Percentiles rank a stretch among this genome's conserved stretches.
Conservation (phyloP, 2,797 vertebrate genomes). For the Phrynocephalus vlangalii region DNA sequence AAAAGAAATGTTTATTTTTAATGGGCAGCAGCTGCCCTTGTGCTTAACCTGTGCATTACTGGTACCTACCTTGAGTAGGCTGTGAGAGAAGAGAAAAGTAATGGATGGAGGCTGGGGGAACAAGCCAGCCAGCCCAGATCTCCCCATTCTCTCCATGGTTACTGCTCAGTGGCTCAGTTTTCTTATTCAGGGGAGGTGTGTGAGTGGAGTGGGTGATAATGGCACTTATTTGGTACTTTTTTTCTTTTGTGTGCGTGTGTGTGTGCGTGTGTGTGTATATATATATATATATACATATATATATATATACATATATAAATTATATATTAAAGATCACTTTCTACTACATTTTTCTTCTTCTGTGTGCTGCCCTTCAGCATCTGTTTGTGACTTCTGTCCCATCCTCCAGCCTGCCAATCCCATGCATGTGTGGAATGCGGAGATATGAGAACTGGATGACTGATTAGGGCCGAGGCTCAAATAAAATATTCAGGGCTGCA, state of each 20-base stretch:
- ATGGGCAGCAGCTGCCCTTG: not conserved
- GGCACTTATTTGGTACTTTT: constrained; percentile 49
- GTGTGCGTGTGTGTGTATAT: constrained; percentile 33
- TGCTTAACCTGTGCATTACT: not conserved
- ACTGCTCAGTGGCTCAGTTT: not conserved
- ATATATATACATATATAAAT: constrained; percentile 67
- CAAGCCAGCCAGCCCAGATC: not conserved
- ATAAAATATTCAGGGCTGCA: not conserved
- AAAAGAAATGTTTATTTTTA: constrained; percentile 16
- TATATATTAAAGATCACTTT: constrained; percentile 70
- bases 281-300: constrained; percentile 67
- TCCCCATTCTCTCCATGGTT: not conserved
- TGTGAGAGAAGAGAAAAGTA: not conserved
- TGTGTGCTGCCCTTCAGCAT: not conserved
- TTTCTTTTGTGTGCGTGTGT: constrained; percentile 39
- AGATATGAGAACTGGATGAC: not conserved
- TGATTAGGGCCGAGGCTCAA: not conserved
- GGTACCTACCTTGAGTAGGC: not conserved
- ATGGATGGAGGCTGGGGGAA: not conserved
- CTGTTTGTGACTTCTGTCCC: too few relatives aligned
- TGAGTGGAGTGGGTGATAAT: constrained; percentile 16
- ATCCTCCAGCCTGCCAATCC: not conserved
- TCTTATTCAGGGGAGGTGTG: constrained; percentile 7
- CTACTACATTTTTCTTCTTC: constrained; percentile 46
- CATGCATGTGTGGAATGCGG: too few relatives aligned